These are phyloP conservation scores for Pseudoatta argentina DNA, from an alignment of 1,140 invertebrate genomes.

Conservation along the genomic window DNA sequence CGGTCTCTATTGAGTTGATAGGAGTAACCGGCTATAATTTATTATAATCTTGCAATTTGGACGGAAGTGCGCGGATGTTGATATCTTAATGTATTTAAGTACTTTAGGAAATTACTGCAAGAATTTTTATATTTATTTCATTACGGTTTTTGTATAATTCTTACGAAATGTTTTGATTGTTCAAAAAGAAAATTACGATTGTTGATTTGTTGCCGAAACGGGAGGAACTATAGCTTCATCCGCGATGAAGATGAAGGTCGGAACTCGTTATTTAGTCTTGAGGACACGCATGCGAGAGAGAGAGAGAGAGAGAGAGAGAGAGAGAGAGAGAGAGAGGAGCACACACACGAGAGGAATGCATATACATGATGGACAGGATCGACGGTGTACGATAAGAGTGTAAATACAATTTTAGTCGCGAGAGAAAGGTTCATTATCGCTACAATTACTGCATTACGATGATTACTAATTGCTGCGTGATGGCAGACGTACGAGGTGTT, in stretches of 20 bases:
- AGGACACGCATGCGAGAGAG: background rate
- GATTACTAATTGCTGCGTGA: conserved; percentile 73
- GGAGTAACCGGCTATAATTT: background rate
- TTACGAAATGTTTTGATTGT: background rate
- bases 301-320: no score
- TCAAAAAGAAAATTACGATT: background rate
- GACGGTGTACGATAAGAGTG: conserved; percentile 74
- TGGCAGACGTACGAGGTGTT: conserved; percentile 70
- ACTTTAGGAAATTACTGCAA: background rate
- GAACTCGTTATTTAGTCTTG: conserved; percentile 14
- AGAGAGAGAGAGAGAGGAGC: no score
- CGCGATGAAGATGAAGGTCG: background rate
- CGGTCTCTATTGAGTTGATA: no score
- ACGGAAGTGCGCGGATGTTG: background rate
- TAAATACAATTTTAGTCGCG: conserved; percentile 83
- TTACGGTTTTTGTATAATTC: background rate
- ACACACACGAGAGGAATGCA: background rate
- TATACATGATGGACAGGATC: background rate
- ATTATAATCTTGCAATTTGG: background rate
- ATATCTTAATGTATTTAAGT: background rate
- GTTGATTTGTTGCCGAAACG: background rate
- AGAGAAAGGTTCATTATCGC: conserved; percentile 77
- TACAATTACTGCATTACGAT: conserved; percentile 79
- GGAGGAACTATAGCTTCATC: background rate
- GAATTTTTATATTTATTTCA: conserved; percentile 7